Evolutionary conservation across 2,113 vertebrate species (phyloP), one percentile per base, ranked within the genome.

Genomic region (Oenanthe oenanthe): DNA sequence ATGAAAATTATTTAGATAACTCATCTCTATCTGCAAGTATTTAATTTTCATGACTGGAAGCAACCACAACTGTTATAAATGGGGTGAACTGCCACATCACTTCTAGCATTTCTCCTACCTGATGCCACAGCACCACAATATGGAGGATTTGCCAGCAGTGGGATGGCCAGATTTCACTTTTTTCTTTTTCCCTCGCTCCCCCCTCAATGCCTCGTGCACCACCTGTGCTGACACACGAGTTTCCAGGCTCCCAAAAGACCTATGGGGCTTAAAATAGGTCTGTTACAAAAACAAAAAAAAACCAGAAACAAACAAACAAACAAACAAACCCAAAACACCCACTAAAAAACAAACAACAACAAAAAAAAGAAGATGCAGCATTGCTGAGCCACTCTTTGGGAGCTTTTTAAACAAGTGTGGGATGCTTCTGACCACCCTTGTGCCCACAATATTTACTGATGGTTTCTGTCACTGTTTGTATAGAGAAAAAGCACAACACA

Each of bases 1-100:
- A 60, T 67, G 13, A 77, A 84, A 80, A 74, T 58, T 2, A 83
- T 83, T 88, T 89, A 58, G 70, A 75, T 94, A 91, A 63, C 58
- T 79, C 1, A 1, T 92, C 75, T 88, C 78, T 74, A 31, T 32
- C 51, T 32, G 79, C 51, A 94, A 92, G 86, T 81, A 87, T 84
- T 97, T 93, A 36, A 83, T 77, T 88, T 91, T 73, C 34, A 42
- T 42, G 73, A 70, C 56, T 71, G 34, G 60, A 51, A 89, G 51
- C 34, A 88, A 79, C 29, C 36, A 50, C 50, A 72, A 11, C 42
- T 47, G 21, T 73, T 88, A 40, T 4, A 92, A 72, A 25, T 34
- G 29, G 19, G 11, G 22, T 61, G 72, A 77, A 32, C 25, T 1
- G 4, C 47, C 51, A 32, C 45, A 65, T 25, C n/a, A 5, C 14